Evolutionary conservation across 1,140 invertebrate species (phyloP).

Genomic region (Nomia melanderi): DNA sequence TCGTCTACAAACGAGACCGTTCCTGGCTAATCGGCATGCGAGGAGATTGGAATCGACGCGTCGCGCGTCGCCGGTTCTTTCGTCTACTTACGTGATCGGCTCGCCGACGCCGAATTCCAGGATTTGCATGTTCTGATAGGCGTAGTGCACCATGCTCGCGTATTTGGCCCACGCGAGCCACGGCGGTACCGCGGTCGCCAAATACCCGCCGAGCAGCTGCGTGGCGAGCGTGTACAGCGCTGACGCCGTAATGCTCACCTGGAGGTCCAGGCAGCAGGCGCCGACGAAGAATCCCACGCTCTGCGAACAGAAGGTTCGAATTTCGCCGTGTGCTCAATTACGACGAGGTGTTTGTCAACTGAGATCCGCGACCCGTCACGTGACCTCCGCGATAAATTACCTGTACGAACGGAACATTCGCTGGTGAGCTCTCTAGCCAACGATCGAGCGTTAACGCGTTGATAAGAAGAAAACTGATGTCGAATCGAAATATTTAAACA

Average conservation of each 20-base stretch:
- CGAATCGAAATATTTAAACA: too few species aligned
- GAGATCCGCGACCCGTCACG: too few species aligned
- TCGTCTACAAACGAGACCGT: too few species aligned
- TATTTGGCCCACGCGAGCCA: constrained; percentile 92
- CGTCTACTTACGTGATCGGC: constrained; percentile 84
- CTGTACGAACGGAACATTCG: too few species aligned
- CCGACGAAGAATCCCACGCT: constrained; percentile 93
- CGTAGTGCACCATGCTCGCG: constrained; percentile 91
- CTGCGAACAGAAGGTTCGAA: constrained; percentile 74
- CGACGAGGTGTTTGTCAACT: too few species aligned
- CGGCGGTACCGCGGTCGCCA: constrained; percentile 88
- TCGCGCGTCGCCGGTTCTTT: too few species aligned
- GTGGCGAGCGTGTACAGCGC: constrained; percentile 90
- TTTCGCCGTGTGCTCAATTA: too few species aligned
- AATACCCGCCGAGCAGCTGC: constrained; percentile 91
- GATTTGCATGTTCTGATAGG: constrained; percentile 93
- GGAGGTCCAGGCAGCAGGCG: constrained; percentile 90
- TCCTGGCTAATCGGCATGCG: too few species aligned
- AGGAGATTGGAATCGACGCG: constrained; percentile 4
- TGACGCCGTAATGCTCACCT: constrained; percentile 90
- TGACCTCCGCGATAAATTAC: too few species aligned
- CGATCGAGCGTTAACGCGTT: too few species aligned
- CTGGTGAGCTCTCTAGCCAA: too few species aligned
- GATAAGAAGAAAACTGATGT: too few species aligned
- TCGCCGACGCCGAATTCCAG: constrained; percentile 89